Percentiles rank a stretch among this genome's conserved stretches.
Evolutionary conservation across 2,797 vertebrate species (phyloP).

Genomic region (Schizothorax lantsangensis): DNA sequence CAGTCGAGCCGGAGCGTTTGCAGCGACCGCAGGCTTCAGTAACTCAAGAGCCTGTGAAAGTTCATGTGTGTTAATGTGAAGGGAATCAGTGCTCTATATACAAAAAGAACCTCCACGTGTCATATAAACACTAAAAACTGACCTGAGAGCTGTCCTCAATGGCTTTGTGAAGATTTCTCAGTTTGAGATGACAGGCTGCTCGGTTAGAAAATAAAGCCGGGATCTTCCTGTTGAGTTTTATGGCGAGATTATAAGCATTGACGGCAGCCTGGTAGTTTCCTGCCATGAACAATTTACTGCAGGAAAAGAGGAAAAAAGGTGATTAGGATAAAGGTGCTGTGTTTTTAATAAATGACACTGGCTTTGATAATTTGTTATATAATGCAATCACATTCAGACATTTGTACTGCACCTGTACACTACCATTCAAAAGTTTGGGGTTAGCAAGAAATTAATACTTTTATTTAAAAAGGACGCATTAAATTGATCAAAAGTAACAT

Average conservation of each 20-base stretch:
- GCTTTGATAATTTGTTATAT: neutral
- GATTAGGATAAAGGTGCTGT: neutral
- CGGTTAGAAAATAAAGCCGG: conserved; percentile 89
- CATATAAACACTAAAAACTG: conserved; percentile 21
- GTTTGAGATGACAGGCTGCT: conserved; percentile 92
- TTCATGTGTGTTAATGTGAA: neutral
- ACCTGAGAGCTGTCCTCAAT: conserved; percentile 93
- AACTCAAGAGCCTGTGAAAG: conserved; percentile 86
- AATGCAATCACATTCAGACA: neutral
- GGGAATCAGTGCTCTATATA: neutral
- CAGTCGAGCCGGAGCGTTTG: conserved; percentile 83
- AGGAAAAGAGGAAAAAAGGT: neutral
- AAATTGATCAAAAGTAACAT: neutral
- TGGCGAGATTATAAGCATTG: conserved; percentile 87
- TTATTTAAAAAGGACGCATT: neutral
- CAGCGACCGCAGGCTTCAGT: conserved; percentile 85
- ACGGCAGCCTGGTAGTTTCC: conserved; percentile 88
- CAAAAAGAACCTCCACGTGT: neutral
- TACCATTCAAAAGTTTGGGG: neutral
- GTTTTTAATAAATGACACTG: neutral
- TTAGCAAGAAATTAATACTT: neutral
- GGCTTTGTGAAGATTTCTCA: conserved; percentile 92
- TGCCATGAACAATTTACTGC: conserved; percentile 85
- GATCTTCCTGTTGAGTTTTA: conserved; percentile 83
- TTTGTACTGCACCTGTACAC: neutral